Evolutionary conservation across 2,888 invertebrate species (phyloP), one percentile per base, ranked within the genome.

Genomic region (Noctua fimbriata): DNA sequence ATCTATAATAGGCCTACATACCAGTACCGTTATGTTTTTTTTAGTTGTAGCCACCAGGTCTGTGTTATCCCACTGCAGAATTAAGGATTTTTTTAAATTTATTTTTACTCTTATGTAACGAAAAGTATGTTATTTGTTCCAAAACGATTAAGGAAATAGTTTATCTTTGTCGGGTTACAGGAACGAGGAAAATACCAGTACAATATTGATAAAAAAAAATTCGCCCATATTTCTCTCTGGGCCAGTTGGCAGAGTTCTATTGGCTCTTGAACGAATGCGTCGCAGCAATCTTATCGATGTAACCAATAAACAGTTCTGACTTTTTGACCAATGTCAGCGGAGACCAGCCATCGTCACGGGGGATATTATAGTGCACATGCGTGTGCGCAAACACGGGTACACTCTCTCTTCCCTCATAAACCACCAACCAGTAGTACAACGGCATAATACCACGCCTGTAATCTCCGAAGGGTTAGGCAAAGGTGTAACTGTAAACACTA

Each of bases 111-210:
- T n/a, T 12, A 58, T 14, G 58, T 1, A 2, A n/a, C 58, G 5
- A 58, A 58, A 58, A 58, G 0, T 14, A 58, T n/a, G 12, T n/a
- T n/a, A 12, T 3, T 55, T n/a, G 52, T 52, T 0, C 24, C 14
- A 58, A 28, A 44, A 52, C 16, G 0, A 21, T 44, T 14, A 52
- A 52, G 18, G 41, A 24, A 18, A 44, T 32, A 9, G 10, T 75
- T 21, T 32, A 24, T n/a, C 9, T 1, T 36, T 58, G 28, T 7
- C 18, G 21, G 6, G 28, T 49, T 7, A 10, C 9, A 18, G 0
- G 28, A 41, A 66, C 32, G 58, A 14, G 47, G 14, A 78, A 81
- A 78, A 69, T 49, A 32, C 0, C 18, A 41, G 16, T n/a, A 7
- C 0, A 47, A 36, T 24, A 78, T 44, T 44, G 14, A 66, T 52